A percentile compares a stretch with the other conserved stretches of the same genome.
These are phyloP conservation scores for Disparrhopalites patrizii DNA, from an alignment of 2,888 invertebrate genomes.

Conservation along the genomic window DNA sequence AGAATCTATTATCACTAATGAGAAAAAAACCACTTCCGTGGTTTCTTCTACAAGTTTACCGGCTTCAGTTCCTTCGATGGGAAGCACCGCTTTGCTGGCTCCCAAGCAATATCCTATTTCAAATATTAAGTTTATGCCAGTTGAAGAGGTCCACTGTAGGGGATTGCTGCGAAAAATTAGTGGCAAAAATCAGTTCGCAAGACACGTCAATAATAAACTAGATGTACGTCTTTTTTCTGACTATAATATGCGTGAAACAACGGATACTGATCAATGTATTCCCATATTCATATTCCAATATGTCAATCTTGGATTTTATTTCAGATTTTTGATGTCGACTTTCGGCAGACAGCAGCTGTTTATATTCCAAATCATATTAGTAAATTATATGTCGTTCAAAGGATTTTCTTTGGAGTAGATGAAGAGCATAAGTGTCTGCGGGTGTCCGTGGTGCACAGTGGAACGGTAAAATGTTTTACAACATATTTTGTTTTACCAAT, in stretches of 20 bases:
- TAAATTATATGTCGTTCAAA: slow-evolving; percentile 41
- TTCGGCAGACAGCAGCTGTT: slow-evolving; percentile 45
- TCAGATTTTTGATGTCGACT: slow-evolving; percentile 47
- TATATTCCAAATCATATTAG: slow-evolving; percentile 39
- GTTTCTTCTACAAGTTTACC: slow-evolving; percentile 11
- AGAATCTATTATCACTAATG: not conserved
- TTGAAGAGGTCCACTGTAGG: slow-evolving; percentile 43
- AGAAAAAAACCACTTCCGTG: slow-evolving; percentile 2
- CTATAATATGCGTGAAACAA: not conserved
- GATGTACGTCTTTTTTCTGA: slow-evolving; percentile 36
- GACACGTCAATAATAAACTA: slow-evolving; percentile 42
- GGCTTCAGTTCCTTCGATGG: not conserved
- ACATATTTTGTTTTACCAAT: too few species aligned
- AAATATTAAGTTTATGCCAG: slow-evolving; percentile 38
- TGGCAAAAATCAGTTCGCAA: slow-evolving; percentile 42
- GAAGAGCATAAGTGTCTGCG: slow-evolving; percentile 34
- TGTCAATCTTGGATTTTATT: slow-evolving; percentile 15
- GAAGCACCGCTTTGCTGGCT: not conserved
- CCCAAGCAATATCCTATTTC: slow-evolving; percentile 29
- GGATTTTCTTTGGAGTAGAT: slow-evolving; percentile 45
- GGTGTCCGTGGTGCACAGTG: slow-evolving; percentile 38
- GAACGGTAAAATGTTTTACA: slow-evolving; percentile 32
- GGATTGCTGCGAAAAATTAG: slow-evolving; percentile 40
- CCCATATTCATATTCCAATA: too few species aligned
- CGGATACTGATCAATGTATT: too few species aligned